Base-by-base conservation (phyloP, 2,113 vertebrate species). In the Microtus richardsoni region DNA sequence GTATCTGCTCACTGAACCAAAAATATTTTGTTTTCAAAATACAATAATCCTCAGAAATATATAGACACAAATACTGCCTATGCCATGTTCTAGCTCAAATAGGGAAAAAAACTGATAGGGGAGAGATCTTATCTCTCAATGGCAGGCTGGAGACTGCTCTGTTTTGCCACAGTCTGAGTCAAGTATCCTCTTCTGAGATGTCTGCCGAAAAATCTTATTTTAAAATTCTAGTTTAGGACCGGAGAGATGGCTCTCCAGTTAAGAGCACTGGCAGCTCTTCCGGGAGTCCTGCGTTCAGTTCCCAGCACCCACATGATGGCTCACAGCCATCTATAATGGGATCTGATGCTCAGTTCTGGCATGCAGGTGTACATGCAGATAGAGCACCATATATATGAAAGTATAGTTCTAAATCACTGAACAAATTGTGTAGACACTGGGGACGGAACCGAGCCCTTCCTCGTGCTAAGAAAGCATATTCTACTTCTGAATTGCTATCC, bases 131-230 rank as follows among this genome's bases (percentile, higher is more conserved):
- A 17, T 44, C 19, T 60, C 13, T 94, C 77, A 83, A 83, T 83
- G 10, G 39, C 26, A 93, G 16, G 70, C 26, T 83, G 24, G 36
- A 90, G 95, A 70, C 47, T 22, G 77, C 70, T 70, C 24, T 49
- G 44, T 68, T 84, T 89, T 86, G 21, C 41, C 85, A 52, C 88
- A 94, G 75, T 60, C 80, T 66, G 44, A 91, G 52, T 74, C 49
- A 68, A 74, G 14, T 24, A n/a, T 10, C 10, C 26, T 91, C 73
- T 71, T 80, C 71, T 88, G 89, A 95, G 60, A 73, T n/a, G 28
- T 95, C 88, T 89, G 94, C 22, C 36, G 33, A 85, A 73, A 16
- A 33, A 12, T 39, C 41, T 62, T 52, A 85, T 71, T 52, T 77
- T 62, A 52, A 95, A 84, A 94, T 74, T 24, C 3, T 74, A 33